A percentile compares a stretch with the other conserved stretches of the same genome.
These are phyloP conservation scores for Aphaenogaster floridana DNA, from an alignment of 1,140 invertebrate species.

Conservation along the genomic window DNA sequence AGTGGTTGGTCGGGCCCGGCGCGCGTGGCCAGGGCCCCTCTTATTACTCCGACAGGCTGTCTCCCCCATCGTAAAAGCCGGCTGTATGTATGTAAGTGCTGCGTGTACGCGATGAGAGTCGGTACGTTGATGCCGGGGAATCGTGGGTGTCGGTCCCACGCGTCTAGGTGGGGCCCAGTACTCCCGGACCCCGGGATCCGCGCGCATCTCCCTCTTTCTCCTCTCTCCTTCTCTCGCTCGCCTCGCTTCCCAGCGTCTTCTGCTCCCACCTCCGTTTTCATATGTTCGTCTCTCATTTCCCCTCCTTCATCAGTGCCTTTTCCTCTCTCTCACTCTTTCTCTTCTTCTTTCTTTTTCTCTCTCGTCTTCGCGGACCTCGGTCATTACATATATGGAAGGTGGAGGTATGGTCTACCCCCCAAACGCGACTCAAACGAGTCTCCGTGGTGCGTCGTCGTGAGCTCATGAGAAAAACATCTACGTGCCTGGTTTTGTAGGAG, in stretches of 20 bases:
- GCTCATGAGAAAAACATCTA: conserved; percentile 74
- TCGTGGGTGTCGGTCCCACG: conserved; percentile 85
- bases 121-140: conserved; percentile 77
- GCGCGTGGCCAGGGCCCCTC: conserved; percentile 82
- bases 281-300: conserved; percentile 37
- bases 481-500: conserved; percentile 29
- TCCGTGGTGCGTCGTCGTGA: conserved; percentile 63
- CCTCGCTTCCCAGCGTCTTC: conserved; percentile 46
- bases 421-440: conserved; percentile 75
- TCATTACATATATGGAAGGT: conserved; percentile 82
- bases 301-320: conserved; percentile 38
- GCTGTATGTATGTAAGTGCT: conserved; percentile 74
- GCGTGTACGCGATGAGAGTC: conserved; percentile 76
- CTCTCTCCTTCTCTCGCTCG: conserved; percentile 49
- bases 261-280: conserved; percentile 47
- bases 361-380: conserved; percentile 61
- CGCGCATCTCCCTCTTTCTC: conserved; percentile 62
- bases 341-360: conserved; percentile 6
- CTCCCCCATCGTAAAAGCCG: conserved; percentile 77
- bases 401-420: conserved; percentile 73
- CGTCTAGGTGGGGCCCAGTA: conserved; percentile 80
- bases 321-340: conserved; percentile 19
- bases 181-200: conserved; percentile 71
- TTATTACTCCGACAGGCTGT: conserved; percentile 79
- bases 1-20: conserved; percentile 76